Evolutionary conservation across 1,140 invertebrate species (phyloP), one percentile per base, ranked within the genome.

Genomic region (Eurosta solidaginis): DNA sequence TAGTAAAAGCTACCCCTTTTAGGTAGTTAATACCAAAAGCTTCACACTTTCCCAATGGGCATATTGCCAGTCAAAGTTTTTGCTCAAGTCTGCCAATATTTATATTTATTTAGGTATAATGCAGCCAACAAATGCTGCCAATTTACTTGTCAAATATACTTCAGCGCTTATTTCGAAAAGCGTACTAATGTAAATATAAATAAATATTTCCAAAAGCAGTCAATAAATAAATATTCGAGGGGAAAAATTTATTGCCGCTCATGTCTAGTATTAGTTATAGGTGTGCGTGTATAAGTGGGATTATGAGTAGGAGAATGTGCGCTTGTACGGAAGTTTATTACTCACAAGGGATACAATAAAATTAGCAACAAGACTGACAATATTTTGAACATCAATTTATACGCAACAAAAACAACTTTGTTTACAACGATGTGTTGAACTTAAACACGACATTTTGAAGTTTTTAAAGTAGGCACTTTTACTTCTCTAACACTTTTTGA

Each of bases 111-210:
- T 68, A 68, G 59, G 59, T 68, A 29, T 33, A 68, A 40, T 68
- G 59, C 59, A 68, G 33, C 59, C 6, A 68, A 68, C 33, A 68
- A 68, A 68, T 68, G 59, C 40, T 68, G 59, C 59, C 59, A 68
- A 68, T 68, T 68, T 68, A 68, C 59, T 68, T 68, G 59, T 68
- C 59, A 68, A 68, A 68, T 68, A 40, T 68, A 68, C 59, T 68
- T 68, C 33, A 68, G 59, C 59, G 59, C 59, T 68, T 68, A 68
- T 42, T 68, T 68, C 59, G 59, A 40, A 68, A 68, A 33, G 14
- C 36, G 40, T 10, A 68, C 36, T 54, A 54, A 54, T 22, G 20
- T 25, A 50, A 50, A 50, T 33, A 59, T 17, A 59, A 59, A 59
- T 59, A 29, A 54, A 33, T 68, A 40, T 42, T 42, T 29, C 6